phyloP scores from a whole-genome alignment of 1,140 invertebrate species.

The Eumaeus atala region DNA sequence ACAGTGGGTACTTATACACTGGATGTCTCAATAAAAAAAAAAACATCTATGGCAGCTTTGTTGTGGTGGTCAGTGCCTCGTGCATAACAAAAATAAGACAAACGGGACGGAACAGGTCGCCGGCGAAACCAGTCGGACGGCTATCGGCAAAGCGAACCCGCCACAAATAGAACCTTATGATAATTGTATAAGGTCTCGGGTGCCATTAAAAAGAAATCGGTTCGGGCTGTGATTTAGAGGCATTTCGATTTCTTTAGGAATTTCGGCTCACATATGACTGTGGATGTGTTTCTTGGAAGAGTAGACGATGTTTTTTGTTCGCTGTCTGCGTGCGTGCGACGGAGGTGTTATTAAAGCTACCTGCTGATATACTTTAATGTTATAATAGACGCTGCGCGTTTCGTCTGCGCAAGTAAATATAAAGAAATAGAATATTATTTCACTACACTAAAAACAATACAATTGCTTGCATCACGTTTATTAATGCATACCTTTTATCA shows the following conservation, averaged over 20 bases:
- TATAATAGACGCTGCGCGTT: not conserved
- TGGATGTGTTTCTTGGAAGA: slow-evolving; percentile 33
- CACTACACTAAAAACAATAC: too few relatives aligned
- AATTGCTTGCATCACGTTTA: too few relatives aligned
- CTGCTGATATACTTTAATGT: slow-evolving; percentile 15
- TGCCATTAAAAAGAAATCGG: not conserved
- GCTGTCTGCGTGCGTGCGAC: slow-evolving; percentile 24
- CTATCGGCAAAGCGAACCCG: slow-evolving; percentile 12
- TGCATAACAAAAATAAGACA: slow-evolving; percentile 65
- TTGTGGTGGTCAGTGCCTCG: slow-evolving; percentile 71
- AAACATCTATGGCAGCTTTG: slow-evolving; percentile 59
- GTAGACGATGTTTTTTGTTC: slow-evolving; percentile 29
- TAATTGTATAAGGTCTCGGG: slow-evolving; percentile 8
- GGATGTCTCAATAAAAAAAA: slow-evolving; percentile 43
- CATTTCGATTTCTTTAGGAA: slow-evolving; percentile 71
- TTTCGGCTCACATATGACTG: slow-evolving; percentile 44
- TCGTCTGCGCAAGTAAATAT: too few relatives aligned
- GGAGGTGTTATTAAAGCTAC: slow-evolving; percentile 15
- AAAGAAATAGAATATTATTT: too few relatives aligned
- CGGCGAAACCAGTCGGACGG: slow-evolving; percentile 51
- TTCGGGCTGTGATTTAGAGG: slow-evolving; percentile 52
- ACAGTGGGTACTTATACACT: slow-evolving; percentile 4
- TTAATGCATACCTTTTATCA: too few relatives aligned
- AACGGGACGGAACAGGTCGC: slow-evolving; percentile 55
- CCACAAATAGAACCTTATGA: slow-evolving; percentile 12